Conservation (phyloP, 2,797 vertebrate genomes). For the Chelonia mydas region DNA sequence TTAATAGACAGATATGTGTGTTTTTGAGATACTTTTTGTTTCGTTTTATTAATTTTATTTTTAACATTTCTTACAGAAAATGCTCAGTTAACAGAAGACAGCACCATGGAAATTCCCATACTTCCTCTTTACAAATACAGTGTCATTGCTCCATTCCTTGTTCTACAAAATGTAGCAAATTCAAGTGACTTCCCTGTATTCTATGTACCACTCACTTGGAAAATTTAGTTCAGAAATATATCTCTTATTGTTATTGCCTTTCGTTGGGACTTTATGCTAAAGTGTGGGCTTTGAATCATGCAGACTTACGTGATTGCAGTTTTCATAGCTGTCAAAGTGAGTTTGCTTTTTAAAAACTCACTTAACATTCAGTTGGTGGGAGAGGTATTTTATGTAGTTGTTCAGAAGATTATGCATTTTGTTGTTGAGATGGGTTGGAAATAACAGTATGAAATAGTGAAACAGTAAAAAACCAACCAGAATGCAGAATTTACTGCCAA, state of each 20-base stretch:
- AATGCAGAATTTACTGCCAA: background rate
- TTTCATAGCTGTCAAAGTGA: conserved; percentile 18
- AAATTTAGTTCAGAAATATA: background rate
- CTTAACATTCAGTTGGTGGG: background rate
- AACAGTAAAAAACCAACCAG: background rate
- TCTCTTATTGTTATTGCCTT: background rate
- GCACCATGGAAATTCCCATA: background rate
- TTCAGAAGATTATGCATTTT: background rate
- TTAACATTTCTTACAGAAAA: background rate
- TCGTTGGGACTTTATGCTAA: background rate
- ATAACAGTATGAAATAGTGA: background rate
- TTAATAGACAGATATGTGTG: background rate
- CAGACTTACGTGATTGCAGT: conserved; percentile 10
- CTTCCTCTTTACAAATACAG: background rate
- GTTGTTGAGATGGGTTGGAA: background rate
- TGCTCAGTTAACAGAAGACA: background rate
- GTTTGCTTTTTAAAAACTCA: background rate
- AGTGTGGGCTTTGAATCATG: conserved; percentile 2
- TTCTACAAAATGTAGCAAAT: background rate
- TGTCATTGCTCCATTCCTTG: background rate
- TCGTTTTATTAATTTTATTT: background rate
- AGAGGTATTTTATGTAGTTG: background rate
- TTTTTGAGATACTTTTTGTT: background rate
- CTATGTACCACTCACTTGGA: background rate
- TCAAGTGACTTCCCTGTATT: background rate